These are phyloP conservation scores for Drosophila affinis DNA, from an alignment of 2,888 invertebrate genomes.

Conservation along the genomic window DNA sequence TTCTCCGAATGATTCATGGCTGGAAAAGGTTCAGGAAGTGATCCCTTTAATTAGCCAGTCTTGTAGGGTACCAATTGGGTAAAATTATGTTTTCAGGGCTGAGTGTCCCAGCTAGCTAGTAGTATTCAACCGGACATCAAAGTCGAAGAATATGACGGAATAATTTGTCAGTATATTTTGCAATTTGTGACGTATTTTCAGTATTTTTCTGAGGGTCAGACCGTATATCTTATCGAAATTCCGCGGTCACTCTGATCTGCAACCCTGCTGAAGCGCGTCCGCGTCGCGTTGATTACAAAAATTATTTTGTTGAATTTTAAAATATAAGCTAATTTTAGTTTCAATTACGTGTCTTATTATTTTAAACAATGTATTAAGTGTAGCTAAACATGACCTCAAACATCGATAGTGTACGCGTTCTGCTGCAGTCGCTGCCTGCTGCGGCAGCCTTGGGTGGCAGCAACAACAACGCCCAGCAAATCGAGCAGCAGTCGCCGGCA, in stretches of 20 bases:
- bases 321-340: conserved; percentile 30
- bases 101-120: no score
- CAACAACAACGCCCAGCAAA: conserved; percentile 41
- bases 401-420: conserved; percentile 66
- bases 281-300: conserved; percentile 51
- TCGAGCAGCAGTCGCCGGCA: conserved; percentile 60
- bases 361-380: conserved; percentile 51
- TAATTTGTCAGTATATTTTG: no score
- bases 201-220: no score
- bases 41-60: no score
- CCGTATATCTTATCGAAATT: neutral
- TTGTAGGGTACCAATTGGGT: no score
- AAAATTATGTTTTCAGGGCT: no score
- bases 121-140: no score
- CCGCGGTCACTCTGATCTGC: no score
- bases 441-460: conserved; percentile 45
- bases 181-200: no score
- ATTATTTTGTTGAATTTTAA: conserved; percentile 59
- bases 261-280: conserved; percentile 55
- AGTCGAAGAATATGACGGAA: no score
- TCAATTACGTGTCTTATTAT: conserved; percentile 36
- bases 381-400: conserved; percentile 44
- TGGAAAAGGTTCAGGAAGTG: no score
- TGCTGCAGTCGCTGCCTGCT: conserved; percentile 68
- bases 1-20: no score